A percentile compares a stretch with the other conserved stretches of the same genome.
Evolutionary conservation across 2,113 vertebrate species (phyloP).

Genomic region (Silurus asotus): DNA sequence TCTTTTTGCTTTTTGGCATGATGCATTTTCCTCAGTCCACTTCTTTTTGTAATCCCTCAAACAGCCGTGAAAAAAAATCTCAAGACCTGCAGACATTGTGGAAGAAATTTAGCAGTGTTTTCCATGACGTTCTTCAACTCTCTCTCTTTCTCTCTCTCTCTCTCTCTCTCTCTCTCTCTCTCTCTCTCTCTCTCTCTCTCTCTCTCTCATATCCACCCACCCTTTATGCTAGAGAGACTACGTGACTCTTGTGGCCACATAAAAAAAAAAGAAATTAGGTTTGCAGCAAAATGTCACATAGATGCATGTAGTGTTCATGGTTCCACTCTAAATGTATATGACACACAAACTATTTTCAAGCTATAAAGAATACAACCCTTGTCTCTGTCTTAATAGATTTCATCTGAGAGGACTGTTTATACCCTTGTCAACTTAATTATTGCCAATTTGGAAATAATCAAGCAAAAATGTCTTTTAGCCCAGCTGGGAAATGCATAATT

Average conservation of each 20-base stretch:
- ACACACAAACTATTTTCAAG: not conserved
- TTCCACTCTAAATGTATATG: not conserved
- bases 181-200: not conserved
- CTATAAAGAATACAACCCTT: not conserved
- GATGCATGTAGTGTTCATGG: not conserved
- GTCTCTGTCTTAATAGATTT: slow-evolving; percentile 21
- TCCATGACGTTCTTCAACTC: slow-evolving; percentile 27
- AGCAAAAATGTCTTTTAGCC: not conserved
- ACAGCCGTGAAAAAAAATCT: not conserved
- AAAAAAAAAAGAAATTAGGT: not conserved
- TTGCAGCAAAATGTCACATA: not conserved
- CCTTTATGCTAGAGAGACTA: not conserved
- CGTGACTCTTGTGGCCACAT: not conserved
- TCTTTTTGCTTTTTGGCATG: not conserved
- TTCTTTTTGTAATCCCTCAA: slow-evolving; percentile 11
- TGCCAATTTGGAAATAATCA: not conserved
- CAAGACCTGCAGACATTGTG: slow-evolving; percentile 32
- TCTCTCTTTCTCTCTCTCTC: not conserved
- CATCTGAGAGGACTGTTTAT: not conserved
- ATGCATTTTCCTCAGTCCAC: not conserved
- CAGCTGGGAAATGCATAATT: not conserved
- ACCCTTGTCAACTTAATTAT: not conserved
- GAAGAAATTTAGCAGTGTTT: slow-evolving; percentile 42
- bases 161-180: not conserved
- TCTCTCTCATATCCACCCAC: not conserved